Evolutionary conservation across 2,113 vertebrate genomes (phyloP), one percentile per base, ranked within the genome.

Genomic region (Sarotherodon lohbergeri): DNA sequence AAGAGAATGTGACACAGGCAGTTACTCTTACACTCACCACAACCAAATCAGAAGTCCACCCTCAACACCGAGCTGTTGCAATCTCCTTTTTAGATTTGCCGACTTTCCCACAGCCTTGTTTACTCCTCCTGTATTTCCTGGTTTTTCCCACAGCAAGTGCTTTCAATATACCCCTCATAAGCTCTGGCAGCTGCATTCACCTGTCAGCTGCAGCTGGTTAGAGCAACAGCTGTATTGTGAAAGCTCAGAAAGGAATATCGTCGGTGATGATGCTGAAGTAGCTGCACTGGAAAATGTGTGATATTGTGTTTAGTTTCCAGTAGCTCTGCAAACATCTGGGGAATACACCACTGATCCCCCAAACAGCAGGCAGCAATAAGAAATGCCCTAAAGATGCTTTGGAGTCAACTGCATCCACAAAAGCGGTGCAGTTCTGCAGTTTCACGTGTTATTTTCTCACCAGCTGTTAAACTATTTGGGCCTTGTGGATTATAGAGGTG

Each of bases 401-500:
- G 71, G 46, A 34, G 73, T 78, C 73, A 34, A 32, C 17, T 19
- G 34, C 14, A 52, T 22, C 39, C 52, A 55, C 16, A n/a, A 78
- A 52, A 88, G 36, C 9, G 34, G 0, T 11, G 5, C 43, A 76
- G 39, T 83, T 66, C 32, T 66, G 59, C 5, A 52, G 50, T 22
- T 71, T 54, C 11, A 36, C 13, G 1, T 32, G 1, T 66, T 16
- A 9, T 50, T 12, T 48, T 43, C 54, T 59, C 10, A 27, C 39
- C 14, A 9, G 7, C 27, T 3, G 29, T 79, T 96, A 99, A 94
- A 98, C 98, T 55, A 99, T 97, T 93, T 99, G 98, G 12, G 97
- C 97, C 86, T 97, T 97, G 1, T 98, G 98, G 91, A 98, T 97
- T 54, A 97, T 93, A 85, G 97, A 97, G 81, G 97, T 95, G 2